Base-by-base conservation (phyloP, 2,797 vertebrate species). In the Columba guinea region DNA sequence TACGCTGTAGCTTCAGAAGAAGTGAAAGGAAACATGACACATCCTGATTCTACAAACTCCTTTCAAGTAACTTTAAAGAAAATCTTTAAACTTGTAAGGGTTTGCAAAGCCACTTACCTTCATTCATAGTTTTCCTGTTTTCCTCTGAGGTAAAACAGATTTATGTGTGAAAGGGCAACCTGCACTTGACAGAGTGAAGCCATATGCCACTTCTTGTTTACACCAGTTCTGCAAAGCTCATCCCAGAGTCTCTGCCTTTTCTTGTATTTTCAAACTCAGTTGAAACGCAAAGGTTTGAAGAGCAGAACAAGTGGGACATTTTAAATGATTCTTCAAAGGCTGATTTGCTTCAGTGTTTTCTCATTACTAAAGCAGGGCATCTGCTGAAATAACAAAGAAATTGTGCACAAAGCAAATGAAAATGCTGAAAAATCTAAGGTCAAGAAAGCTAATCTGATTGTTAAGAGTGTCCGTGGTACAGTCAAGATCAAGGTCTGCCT, bases 131-230 rank as follows among this genome's bases (percentile, higher is more conserved):
- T 88, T 96, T 95, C 84, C 94, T 94, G 94, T 94, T 95, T 96
- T 93, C 84, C 65, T 93, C n/a, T 75, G 53, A 75, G 37, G 76
- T 81, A 21, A 80, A 77, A 76, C 91, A 96, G 93, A 67, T 96
- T 91, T 96, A 19, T 95, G 65, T 93, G 93, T 88, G 78, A 96
- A 94, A 95, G 94, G 91, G 75, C 94, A 93, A 75, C 62, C 51
- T 84, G 76, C 37, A 68, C 85, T 65, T 70, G 75, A 77, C 78
- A 88, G 68, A 60, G 34, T 28, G 55, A 84, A 85, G 77, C 44
- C 41, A 26, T 13, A 21, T 69, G 60, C 35, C 2, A 0, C 28
- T 78, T 82, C 67, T 87, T 83, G 34, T 62, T 94, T 87, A 34
- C 13, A 55, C 18, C 15, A 59, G 11, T 51, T 79, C 48, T 73